These are phyloP conservation scores for Choloepus hoffmanni DNA, from an alignment of 2,113 vertebrate species.

Conservation along the genomic window DNA sequence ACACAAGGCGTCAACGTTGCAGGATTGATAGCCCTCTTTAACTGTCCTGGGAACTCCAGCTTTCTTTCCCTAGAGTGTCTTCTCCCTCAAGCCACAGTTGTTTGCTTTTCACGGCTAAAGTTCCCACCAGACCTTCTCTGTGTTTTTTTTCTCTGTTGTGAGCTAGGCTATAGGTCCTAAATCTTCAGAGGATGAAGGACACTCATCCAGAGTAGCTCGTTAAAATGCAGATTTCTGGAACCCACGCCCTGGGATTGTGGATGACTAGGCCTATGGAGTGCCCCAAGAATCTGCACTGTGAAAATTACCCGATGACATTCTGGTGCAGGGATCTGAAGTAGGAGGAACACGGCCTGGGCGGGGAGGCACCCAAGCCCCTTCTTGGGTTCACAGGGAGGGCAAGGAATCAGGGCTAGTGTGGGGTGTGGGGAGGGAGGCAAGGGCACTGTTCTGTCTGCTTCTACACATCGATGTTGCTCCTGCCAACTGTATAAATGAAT, in stretches of 20 bases:
- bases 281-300: background rate
- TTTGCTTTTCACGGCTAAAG: background rate
- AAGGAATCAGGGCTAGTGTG: background rate
- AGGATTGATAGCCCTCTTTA: background rate
- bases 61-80: background rate
- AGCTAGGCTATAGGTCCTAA: background rate
- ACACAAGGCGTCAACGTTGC: background rate
- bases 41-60: background rate
- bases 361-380: background rate
- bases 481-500: conserved; percentile 25
- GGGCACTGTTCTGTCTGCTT: background rate
- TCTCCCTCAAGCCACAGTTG: background rate
- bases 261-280: background rate
- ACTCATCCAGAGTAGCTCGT: background rate
- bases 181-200: background rate
- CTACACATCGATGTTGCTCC: background rate
- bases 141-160: background rate
- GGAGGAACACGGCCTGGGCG: background rate
- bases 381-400: background rate
- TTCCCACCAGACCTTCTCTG: background rate
- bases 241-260: background rate
- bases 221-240: background rate
- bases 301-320: background rate
- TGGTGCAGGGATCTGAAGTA: background rate
- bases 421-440: too few relatives aligned